Percentiles rank a stretch among this genome's conserved stretches.
These are phyloP conservation scores for Capreolus pygargus DNA, from an alignment of 2,113 vertebrate genomes.

Conservation along the genomic window DNA sequence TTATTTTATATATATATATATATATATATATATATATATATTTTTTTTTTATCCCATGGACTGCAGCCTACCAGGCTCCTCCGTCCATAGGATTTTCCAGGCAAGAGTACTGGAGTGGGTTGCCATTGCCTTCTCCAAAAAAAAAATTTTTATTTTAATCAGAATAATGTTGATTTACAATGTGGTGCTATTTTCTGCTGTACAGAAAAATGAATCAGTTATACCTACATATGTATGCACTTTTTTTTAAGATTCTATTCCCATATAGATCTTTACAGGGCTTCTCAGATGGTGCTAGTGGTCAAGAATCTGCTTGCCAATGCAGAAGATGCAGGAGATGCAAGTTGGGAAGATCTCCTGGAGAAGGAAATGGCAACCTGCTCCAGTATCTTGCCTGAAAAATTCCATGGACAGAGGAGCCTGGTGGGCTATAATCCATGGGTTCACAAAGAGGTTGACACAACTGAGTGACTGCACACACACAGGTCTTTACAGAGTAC, in stretches of 20 bases:
- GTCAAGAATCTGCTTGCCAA: background rate
- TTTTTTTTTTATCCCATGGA: no score
- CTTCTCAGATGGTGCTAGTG: background rate
- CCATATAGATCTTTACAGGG: background rate
- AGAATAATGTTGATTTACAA: background rate
- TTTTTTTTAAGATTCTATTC: background rate
- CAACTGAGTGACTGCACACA: background rate
- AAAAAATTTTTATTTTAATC: background rate
- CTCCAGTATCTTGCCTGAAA: background rate
- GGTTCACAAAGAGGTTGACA: background rate
- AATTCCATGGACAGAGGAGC: background rate
- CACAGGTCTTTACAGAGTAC: background rate
- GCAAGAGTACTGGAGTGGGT: no score
- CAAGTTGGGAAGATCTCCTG: background rate
- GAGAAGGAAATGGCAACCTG: background rate
- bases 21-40: no score
- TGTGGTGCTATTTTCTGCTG: background rate
- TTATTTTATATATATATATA: no score
- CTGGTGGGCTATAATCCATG: background rate
- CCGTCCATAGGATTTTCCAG: no score
- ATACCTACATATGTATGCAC: background rate
- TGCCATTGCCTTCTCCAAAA: no score
- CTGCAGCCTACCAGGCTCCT: no score
- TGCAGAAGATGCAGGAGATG: background rate
- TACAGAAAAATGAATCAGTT: background rate